phyloP scores from a whole-genome alignment of 2,113 vertebrate species.

The Otocyon megalotis region DNA sequence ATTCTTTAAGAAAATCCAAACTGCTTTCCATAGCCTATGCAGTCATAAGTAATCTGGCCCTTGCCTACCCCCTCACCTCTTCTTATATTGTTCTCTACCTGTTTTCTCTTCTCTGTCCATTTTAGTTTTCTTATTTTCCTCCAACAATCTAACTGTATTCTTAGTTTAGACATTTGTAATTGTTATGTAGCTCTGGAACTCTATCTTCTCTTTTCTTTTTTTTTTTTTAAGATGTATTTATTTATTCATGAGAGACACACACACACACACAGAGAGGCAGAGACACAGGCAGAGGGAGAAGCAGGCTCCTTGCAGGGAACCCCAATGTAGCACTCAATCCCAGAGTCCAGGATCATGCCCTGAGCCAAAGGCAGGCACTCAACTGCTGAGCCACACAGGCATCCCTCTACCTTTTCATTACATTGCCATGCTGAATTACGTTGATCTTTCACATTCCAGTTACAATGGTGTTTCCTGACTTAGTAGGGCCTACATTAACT shows the following conservation, averaged over 20 bases:
- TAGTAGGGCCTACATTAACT: neutral
- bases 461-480: slow-evolving; percentile 7
- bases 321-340: too few relatives aligned
- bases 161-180: neutral
- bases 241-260: too few relatives aligned
- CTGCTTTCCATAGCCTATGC: neutral
- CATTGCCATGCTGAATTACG: neutral
- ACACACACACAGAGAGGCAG: too few relatives aligned
- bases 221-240: too few relatives aligned
- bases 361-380: too few relatives aligned
- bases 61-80: neutral
- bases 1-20: neutral
- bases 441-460: neutral
- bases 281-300: too few relatives aligned
- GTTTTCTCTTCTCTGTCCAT: neutral
- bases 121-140: neutral
- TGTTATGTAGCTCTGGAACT: neutral
- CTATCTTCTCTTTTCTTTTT: neutral
- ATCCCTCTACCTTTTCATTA: neutral
- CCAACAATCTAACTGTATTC: neutral
- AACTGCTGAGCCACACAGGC: too few relatives aligned
- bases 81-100: neutral
- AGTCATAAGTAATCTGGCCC: neutral
- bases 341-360: too few relatives aligned
- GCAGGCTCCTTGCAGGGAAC: too few relatives aligned